phyloP scores from a whole-genome alignment of 1,140 invertebrate genomes.

The Drosophila quadrilineata region DNA sequence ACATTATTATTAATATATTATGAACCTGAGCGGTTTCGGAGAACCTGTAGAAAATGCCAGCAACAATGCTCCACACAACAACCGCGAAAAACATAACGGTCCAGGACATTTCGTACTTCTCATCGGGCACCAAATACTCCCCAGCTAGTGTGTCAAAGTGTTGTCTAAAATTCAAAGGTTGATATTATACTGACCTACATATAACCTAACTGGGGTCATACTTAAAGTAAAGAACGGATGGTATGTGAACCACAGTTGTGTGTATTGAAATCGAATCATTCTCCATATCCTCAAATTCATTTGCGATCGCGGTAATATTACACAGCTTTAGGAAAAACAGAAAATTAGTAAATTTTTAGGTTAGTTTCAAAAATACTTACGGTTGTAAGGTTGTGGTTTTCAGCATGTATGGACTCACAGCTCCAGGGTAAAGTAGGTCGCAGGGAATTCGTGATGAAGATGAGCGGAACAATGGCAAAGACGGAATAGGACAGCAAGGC shows the following conservation, averaged over 20 bases:
- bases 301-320: too few relatives aligned
- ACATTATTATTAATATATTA: not conserved
- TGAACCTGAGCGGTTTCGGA: conserved; percentile 46
- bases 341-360: not conserved
- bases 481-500: conserved; percentile 57
- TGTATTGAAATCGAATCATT: not conserved
- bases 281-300: not conserved
- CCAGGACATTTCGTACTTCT: conserved; percentile 36
- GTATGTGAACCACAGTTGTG: conserved; percentile 28
- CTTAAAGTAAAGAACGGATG: conserved; percentile 62
- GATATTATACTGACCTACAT: not conserved
- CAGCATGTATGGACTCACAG: conserved; percentile 59
- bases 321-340: conserved; percentile 23
- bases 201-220: conserved; percentile 19
- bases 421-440: conserved; percentile 69
- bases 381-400: conserved; percentile 21
- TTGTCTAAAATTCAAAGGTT: conserved; percentile 2
- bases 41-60: conserved; percentile 51
- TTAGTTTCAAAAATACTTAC: conserved; percentile 26
- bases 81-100: conserved; percentile 15
- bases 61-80: conserved; percentile 44
- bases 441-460: conserved; percentile 58
- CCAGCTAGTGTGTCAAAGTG: conserved; percentile 19
- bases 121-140: rapidly evolving
- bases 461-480: conserved; percentile 63